Percentiles rank a stretch among this genome's conserved stretches.
phyloP scores from a whole-genome alignment of 1,140 invertebrate species.

The Vanessa tameamea region DNA sequence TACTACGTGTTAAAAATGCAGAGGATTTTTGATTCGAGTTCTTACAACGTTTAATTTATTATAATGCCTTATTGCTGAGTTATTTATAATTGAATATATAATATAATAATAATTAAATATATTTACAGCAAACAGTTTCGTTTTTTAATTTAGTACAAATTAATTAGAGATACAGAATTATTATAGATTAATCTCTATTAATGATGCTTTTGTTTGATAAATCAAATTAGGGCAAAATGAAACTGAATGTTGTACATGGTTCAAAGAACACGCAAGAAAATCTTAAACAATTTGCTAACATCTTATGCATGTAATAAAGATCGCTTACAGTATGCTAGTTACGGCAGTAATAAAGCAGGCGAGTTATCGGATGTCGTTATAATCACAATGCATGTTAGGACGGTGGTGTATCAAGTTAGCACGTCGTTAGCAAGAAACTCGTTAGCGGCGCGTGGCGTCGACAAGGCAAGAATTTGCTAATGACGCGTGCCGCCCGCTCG shows the following conservation, averaged over 20 bases:
- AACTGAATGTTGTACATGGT: background rate
- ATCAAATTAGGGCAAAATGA: background rate
- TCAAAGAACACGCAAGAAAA: background rate
- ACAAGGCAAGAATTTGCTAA: conserved; percentile 77
- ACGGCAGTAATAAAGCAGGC: conserved; percentile 44
- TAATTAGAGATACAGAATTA: too few relatives aligned
- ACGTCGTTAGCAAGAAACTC: conserved; percentile 74
- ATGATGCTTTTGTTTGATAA: background rate
- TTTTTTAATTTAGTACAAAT: too few relatives aligned
- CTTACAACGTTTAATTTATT: too few relatives aligned
- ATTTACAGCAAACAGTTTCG: too few relatives aligned
- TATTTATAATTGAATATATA: too few relatives aligned
- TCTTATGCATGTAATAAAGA: conserved; percentile 28
- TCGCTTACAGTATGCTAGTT: conserved; percentile 37
- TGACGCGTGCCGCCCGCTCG: conserved; percentile 60
- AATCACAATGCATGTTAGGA: conserved; percentile 58
- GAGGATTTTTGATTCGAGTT: too few relatives aligned
- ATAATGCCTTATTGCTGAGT: too few relatives aligned
- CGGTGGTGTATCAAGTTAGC: conserved; percentile 69
- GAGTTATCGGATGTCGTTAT: conserved; percentile 55
- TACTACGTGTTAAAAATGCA: too few relatives aligned
- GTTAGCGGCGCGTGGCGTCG: conserved; percentile 70
- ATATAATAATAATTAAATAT: too few relatives aligned
- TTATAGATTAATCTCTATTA: too few relatives aligned
- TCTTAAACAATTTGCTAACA: conserved; percentile 6